These are phyloP conservation scores for Sprattus sprattus DNA, from an alignment of 2,113 vertebrate genomes.

Conservation along the genomic window DNA sequence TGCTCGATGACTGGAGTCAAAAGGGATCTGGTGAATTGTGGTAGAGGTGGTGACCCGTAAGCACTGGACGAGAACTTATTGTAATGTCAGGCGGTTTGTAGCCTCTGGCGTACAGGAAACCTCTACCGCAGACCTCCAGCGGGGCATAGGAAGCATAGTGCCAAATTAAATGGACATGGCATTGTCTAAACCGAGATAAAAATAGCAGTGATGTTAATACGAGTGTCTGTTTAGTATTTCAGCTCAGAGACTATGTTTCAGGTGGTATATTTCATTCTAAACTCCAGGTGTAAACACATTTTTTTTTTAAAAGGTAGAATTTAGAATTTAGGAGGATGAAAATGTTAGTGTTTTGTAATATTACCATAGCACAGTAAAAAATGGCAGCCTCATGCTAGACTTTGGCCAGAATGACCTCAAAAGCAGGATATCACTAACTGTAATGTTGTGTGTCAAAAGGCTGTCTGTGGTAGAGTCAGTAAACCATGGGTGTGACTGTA, in stretches of 20 bases:
- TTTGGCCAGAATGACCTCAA: neutral
- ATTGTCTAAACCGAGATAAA: conserved; percentile 35
- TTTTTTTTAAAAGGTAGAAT: neutral
- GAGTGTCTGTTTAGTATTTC: neutral
- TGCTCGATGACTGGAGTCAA: neutral
- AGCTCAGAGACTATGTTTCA: neutral
- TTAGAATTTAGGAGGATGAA: neutral
- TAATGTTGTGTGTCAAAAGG: neutral
- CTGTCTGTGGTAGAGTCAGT: neutral
- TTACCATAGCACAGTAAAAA: too few species aligned
- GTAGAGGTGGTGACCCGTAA: neutral
- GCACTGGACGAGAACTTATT: neutral
- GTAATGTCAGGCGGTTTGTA: neutral
- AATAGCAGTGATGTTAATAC: conserved; percentile 28
- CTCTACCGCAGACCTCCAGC: conserved; percentile 27
- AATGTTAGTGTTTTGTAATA: neutral
- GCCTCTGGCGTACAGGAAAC: conserved; percentile 32
- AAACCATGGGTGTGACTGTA: neutral
- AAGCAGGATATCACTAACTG: neutral
- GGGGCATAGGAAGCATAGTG: conserved; percentile 47
- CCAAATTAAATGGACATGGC: conserved; percentile 32
- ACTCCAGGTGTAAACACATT: neutral
- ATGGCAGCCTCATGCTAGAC: neutral
- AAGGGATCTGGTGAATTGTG: conserved; percentile 9
- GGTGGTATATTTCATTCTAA: neutral